phyloP scores from a whole-genome alignment of 2,113 vertebrate genomes.

The Gorsachius goisagi region DNA sequence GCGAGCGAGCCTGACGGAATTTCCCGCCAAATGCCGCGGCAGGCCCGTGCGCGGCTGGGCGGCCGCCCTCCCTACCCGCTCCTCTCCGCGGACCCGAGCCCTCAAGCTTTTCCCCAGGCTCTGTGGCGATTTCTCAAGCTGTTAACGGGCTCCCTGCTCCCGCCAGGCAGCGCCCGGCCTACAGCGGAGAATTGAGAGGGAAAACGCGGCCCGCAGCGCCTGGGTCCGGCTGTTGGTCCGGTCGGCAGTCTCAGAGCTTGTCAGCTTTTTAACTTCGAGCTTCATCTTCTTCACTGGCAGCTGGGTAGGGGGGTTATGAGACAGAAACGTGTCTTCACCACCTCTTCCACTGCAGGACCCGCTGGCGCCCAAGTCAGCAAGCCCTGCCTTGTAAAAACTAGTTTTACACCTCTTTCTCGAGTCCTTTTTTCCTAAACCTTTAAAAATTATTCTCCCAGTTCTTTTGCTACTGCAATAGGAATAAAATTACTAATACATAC shows the following conservation, averaged over 20 bases:
- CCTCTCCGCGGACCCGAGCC: too few relatives aligned
- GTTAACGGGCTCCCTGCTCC: accelerated
- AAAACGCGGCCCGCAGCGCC: accelerated
- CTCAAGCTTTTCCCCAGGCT: accelerated
- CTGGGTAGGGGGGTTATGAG: too few relatives aligned
- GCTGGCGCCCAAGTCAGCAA: background rate
- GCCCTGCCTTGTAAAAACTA: background rate
- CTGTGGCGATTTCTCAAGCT: accelerated
- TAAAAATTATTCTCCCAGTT: background rate
- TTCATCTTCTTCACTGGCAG: background rate
- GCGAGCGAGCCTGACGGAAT: accelerated
- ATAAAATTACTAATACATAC: background rate
- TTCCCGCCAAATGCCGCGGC: background rate
- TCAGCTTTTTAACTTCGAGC: background rate
- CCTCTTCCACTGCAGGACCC: background rate
- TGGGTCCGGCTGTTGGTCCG: accelerated
- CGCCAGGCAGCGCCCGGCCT: background rate
- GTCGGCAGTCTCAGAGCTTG: accelerated
- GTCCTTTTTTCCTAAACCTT: background rate
- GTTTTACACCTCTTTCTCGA: background rate
- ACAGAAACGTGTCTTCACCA: background rate
- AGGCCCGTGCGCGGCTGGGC: background rate
- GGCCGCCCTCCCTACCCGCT: too few relatives aligned
- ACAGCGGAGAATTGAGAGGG: background rate
- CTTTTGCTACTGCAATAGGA: background rate